Conservation (phyloP, 2,113 vertebrate genomes). For the Sarotherodon lohbergeri region DNA sequence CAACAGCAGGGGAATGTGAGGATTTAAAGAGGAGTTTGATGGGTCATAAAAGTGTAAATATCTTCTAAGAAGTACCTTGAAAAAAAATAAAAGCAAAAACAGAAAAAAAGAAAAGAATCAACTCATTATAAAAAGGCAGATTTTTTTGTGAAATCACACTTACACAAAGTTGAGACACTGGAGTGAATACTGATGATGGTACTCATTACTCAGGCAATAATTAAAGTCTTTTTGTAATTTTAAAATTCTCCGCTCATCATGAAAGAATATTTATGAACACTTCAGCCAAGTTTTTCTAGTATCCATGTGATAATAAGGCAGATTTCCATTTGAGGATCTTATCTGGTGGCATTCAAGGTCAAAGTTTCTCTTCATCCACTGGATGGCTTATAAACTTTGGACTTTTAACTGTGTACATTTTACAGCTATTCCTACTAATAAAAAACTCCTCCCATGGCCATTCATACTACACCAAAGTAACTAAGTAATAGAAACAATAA, state of each 20-base stretch:
- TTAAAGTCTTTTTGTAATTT: background rate
- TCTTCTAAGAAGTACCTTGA: background rate
- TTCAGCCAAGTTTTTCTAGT: background rate
- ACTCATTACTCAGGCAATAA: background rate
- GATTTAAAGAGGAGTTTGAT: background rate
- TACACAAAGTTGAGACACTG: background rate
- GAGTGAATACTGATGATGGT: background rate
- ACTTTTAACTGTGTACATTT: background rate
- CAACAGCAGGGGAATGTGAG: background rate
- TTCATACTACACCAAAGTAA: background rate
- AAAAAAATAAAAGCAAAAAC: fast-evolving
- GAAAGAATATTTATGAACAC: background rate
- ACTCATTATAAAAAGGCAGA: background rate
- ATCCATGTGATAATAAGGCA: background rate
- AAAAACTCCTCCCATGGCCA: background rate
- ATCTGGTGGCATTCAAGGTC: background rate
- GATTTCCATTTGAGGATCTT: background rate
- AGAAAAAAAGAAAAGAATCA: background rate
- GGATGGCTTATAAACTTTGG: background rate
- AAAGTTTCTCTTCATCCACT: background rate
- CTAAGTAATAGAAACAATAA: background rate
- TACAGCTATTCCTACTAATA: background rate
- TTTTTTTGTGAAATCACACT: background rate
- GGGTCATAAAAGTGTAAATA: background rate
- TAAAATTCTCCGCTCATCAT: background rate